Base-by-base conservation (phyloP, 1,140 invertebrate genomes). In the Caenorhabditis briggsae region DNA sequence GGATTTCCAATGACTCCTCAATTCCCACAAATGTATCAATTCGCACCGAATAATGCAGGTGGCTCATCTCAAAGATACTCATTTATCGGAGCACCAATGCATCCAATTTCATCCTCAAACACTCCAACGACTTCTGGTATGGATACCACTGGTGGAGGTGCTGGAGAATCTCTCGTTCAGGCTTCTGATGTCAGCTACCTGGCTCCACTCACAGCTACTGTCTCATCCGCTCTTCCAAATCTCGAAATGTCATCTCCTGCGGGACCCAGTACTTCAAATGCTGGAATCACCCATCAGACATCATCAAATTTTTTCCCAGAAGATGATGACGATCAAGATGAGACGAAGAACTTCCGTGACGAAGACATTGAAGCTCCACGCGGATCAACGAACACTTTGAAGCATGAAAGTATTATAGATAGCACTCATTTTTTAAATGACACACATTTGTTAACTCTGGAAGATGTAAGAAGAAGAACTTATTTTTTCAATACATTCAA, bases 261-360 rank as follows among this genome's bases (percentile, higher is more conserved):
- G 5, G 70, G 70, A 12, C 70, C 70, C 12, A 43, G 25, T 23
- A 78, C 70, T 11, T 78, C 64, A 41, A 70, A 70, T 48, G 12
- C 70, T 50, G 70, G 46, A 53, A 25, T 48, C 11, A 16, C 65
- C 2, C 70, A 50, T 12, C 70, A 70, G 16, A 20, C 65, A 46
- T 46, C n/a, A 8, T 78, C 70, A 5, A 78, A 2, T 23, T 78
- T 78, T 20, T 78, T 78, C 70, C 70, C 12, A 2, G 70, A 78
- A 2, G 70, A 78, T 23, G 70, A 78, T 78, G 70, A 78, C 8
- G 70, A 78, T 78, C 70, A 78, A n/a, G 70, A 78, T 50, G 70
- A 78, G n/a, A 78, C 33, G 5, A 78, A 78, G 9, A 78, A 78
- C 46, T 78, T 78, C 14, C 70, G 70, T 8, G 70, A 78, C 11